A percentile compares a stretch with the other conserved stretches of the same genome.
Evolutionary conservation across 1,140 invertebrate genomes (phyloP).

Genomic region (Apolygus lucorum): DNA sequence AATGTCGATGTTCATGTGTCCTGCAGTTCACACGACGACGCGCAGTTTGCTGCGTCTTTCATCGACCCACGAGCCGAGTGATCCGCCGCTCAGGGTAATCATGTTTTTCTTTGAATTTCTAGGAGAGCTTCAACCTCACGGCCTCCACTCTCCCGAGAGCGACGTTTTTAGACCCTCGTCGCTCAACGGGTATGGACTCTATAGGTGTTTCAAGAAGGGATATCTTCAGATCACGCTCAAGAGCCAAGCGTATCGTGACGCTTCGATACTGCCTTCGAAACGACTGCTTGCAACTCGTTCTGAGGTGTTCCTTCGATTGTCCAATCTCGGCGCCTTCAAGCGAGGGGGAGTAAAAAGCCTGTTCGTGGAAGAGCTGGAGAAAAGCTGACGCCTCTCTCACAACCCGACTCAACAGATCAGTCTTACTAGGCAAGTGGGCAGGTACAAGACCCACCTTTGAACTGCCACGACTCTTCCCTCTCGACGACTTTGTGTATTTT

Average conservation of each 20-base stretch:
- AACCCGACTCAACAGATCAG: too few relatives aligned
- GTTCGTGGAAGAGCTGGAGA: too few relatives aligned
- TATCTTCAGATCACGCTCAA: background rate
- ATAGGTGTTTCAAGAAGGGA: background rate
- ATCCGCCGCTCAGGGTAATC: conserved; percentile 52
- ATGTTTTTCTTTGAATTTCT: background rate
- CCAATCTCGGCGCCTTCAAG: too few relatives aligned
- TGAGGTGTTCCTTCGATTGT: too few relatives aligned
- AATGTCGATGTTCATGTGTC: conserved; percentile 68
- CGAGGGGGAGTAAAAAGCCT: too few relatives aligned
- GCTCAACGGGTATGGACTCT: too few relatives aligned
- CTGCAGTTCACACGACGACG: conserved; percentile 70
- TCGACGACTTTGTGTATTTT: background rate
- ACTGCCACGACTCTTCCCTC: background rate
- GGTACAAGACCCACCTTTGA: background rate
- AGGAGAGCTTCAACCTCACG: background rate
- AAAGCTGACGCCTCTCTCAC: too few relatives aligned
- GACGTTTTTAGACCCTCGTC: too few relatives aligned
- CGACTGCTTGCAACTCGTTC: background rate
- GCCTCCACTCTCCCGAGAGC: too few relatives aligned
- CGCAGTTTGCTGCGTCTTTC: conserved; percentile 75
- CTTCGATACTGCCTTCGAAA: background rate
- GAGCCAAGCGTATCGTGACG: background rate
- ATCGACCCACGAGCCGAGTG: conserved; percentile 68
- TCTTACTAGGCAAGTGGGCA: too few relatives aligned